A percentile compares a stretch with the other conserved stretches of the same genome.
phyloP scores from a whole-genome alignment of 2,797 vertebrate genomes.

The Xenops minutus region DNA sequence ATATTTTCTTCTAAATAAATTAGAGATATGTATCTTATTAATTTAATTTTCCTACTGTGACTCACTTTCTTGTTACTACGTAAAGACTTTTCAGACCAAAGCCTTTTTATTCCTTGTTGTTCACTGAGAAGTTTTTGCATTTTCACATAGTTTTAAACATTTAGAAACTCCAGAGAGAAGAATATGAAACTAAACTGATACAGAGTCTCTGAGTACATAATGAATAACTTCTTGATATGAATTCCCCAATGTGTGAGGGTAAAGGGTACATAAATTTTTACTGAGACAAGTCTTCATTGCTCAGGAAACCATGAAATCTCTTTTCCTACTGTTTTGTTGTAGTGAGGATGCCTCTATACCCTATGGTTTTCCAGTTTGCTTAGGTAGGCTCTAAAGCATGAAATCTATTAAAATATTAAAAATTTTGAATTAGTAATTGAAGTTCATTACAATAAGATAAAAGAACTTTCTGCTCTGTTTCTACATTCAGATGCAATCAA shows the following conservation, averaged over 20 bases:
- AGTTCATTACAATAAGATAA: constrained; percentile 11
- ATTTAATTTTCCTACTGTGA: not conserved
- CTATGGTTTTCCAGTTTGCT: constrained; percentile 14
- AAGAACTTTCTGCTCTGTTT: not conserved
- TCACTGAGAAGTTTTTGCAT: not conserved
- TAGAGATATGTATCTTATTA: not conserved
- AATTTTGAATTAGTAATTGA: constrained; percentile 53
- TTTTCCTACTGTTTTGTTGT: not conserved
- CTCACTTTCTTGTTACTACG: not conserved
- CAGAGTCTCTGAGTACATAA: not conserved
- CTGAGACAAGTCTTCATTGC: not conserved
- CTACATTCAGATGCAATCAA: not conserved
- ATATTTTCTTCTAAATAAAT: not conserved
- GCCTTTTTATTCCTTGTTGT: not conserved
- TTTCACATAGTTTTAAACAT: not conserved
- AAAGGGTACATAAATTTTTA: constrained; percentile 30
- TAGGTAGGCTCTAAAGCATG: not conserved
- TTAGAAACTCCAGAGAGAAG: not conserved
- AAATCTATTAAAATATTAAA: constrained; percentile 58
- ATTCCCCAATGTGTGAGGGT: not conserved
- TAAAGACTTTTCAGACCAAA: not conserved
- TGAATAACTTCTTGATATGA: not conserved
- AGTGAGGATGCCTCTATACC: not conserved
- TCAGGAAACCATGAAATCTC: constrained; percentile 1
- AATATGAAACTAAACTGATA: not conserved